Evolutionary conservation across 2,888 invertebrate genomes (phyloP).

Genomic region (Eilema griseolum): DNA sequence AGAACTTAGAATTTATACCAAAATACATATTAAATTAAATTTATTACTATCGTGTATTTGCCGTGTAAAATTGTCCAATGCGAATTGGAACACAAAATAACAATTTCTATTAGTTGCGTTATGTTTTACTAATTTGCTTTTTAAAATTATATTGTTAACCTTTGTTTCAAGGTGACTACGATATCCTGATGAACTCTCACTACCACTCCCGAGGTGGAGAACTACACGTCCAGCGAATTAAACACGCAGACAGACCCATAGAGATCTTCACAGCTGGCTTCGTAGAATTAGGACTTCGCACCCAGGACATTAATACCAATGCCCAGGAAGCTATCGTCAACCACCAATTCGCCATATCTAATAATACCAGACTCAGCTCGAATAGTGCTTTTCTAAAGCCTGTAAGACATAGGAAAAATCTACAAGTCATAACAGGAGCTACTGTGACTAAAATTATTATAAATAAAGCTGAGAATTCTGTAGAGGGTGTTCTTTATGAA

Average conservation of each 20-base stretch:
- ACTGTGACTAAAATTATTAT: slow-evolving; percentile 78
- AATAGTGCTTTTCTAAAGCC: slow-evolving; percentile 79
- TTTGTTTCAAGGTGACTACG: slow-evolving; percentile 78
- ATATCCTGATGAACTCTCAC: slow-evolving; percentile 78
- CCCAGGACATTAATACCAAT: slow-evolving; percentile 78
- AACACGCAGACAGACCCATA: slow-evolving; percentile 75
- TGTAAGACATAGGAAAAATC: slow-evolving; percentile 75
- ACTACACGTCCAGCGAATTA: slow-evolving; percentile 79
- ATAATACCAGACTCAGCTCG: slow-evolving; percentile 80
- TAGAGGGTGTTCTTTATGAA: slow-evolving; percentile 79
- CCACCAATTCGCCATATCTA: slow-evolving; percentile 76
- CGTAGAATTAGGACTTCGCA: slow-evolving; percentile 78
- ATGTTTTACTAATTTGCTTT: too few species aligned
- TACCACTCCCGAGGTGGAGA: slow-evolving; percentile 82
- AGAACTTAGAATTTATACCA: too few species aligned
- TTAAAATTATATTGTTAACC: neutral
- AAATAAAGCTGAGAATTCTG: slow-evolving; percentile 73
- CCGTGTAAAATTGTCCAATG: too few species aligned
- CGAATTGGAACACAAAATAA: too few species aligned
- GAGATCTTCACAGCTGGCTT: slow-evolving; percentile 77
- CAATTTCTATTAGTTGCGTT: too few species aligned
- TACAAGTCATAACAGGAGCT: slow-evolving; percentile 74
- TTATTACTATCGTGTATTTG: too few species aligned
- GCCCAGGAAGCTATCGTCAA: slow-evolving; percentile 77
- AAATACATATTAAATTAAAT: too few species aligned